These are phyloP conservation scores for Pammene fasciana DNA, from an alignment of 2,888 invertebrate genomes.

Conservation along the genomic window DNA sequence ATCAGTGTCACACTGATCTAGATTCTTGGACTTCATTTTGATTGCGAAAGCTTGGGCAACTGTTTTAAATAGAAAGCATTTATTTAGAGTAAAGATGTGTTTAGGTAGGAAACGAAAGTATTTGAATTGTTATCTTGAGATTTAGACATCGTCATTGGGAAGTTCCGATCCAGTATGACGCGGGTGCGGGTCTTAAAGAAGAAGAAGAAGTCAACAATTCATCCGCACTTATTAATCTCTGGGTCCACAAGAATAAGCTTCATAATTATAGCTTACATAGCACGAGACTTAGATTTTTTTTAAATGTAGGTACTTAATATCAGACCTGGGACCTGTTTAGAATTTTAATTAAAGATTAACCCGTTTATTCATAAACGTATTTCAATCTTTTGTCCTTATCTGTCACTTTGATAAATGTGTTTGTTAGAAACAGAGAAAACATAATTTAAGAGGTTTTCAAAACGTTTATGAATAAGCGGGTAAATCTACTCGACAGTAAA, in stretches of 20 bases:
- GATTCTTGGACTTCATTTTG: not conserved
- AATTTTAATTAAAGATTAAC: conserved; percentile 22
- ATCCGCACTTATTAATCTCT: not conserved
- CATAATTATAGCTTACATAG: not conserved
- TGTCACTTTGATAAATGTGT: no score
- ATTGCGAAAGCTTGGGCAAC: conserved; percentile 2
- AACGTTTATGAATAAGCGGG: no score
- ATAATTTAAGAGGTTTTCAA: no score
- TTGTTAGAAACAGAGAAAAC: no score
- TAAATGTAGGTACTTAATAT: conserved; percentile 5
- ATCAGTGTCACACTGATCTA: not conserved
- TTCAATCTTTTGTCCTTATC: no score
- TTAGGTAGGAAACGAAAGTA: conserved; percentile 1
- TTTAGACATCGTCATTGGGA: not conserved
- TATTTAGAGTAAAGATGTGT: not conserved
- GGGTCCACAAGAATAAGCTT: conserved; percentile 20
- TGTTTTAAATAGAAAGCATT: not conserved
- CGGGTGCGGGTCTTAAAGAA: no score
- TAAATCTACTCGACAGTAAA: conserved; percentile 12
- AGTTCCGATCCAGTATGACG: not conserved
- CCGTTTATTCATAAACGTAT: no score
- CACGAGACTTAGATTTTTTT: not conserved
- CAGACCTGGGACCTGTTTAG: conserved; percentile 30
- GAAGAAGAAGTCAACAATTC: no score
- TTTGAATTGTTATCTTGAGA: not conserved